Percentiles rank a stretch among this genome's conserved stretches.
Evolutionary conservation across 1,140 invertebrate species (phyloP).

Genomic region (Hyles vespertilio): DNA sequence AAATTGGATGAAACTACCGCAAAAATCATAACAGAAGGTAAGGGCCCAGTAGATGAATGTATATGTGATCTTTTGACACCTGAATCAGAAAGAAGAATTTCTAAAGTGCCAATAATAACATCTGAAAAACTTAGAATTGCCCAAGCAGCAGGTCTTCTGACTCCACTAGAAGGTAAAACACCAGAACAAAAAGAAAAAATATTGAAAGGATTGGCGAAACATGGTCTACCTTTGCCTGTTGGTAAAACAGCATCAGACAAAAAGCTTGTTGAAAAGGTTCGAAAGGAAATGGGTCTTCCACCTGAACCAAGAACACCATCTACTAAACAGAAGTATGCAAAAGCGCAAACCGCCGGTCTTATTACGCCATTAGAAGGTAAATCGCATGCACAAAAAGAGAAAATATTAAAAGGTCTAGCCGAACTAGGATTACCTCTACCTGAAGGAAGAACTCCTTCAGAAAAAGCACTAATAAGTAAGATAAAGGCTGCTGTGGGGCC

Average conservation of each 20-base stretch:
- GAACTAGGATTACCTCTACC: slow-evolving; percentile 19
- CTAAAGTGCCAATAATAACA: slow-evolving; percentile 24
- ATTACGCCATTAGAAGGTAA: slow-evolving; percentile 18
- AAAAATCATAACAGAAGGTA: slow-evolving; percentile 32
- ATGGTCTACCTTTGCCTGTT: slow-evolving; percentile 33
- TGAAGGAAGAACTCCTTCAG: slow-evolving; percentile 25
- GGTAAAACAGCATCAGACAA: slow-evolving; percentile 36
- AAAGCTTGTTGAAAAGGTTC: slow-evolving; percentile 32
- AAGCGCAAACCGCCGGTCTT: slow-evolving; percentile 7
- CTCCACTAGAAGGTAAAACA: slow-evolving; percentile 23
- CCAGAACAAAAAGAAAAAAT: slow-evolving; percentile 35
- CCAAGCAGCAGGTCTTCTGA: slow-evolving; percentile 20
- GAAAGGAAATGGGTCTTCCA: slow-evolving; percentile 31
- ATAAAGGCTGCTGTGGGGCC: slow-evolving; percentile 13
- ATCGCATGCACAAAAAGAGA: slow-evolving; percentile 21
- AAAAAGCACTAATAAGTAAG: slow-evolving; percentile 24
- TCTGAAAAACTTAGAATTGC: slow-evolving; percentile 19
- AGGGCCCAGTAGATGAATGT: slow-evolving; percentile 33
- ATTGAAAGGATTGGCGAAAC: slow-evolving; percentile 27
- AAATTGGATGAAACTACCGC: slow-evolving; percentile 29
- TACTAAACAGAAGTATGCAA: slow-evolving; percentile 6
- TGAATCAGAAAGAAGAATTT: slow-evolving; percentile 20
- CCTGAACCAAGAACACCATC: slow-evolving; percentile 19
- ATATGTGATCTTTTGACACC: slow-evolving; percentile 33
- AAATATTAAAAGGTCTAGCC: slow-evolving; percentile 19